Evolutionary conservation across 2,113 vertebrate species (phyloP).

Genomic region (Verasper variegatus): DNA sequence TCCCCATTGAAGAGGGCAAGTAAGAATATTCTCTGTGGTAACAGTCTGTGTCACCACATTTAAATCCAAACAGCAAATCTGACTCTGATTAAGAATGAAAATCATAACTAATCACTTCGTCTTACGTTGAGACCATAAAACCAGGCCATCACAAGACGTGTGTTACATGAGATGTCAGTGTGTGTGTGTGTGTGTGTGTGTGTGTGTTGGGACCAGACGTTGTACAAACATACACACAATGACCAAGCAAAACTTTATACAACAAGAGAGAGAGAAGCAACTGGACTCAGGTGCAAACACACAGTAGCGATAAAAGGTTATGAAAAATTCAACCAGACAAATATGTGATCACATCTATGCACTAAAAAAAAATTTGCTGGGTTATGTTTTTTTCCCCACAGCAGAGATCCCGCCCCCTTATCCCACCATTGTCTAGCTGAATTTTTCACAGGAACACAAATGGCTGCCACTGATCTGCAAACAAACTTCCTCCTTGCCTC

Average conservation of each 20-base stretch:
- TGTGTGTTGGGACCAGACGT: background rate
- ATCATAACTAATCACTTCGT: too few relatives aligned
- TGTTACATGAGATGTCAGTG: too few relatives aligned
- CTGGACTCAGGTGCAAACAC: slow-evolving; percentile 13
- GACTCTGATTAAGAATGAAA: too few relatives aligned
- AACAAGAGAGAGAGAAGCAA: slow-evolving; percentile 28
- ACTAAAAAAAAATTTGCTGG: slow-evolving; percentile 3
- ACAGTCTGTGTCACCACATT: too few relatives aligned
- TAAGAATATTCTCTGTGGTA: too few relatives aligned
- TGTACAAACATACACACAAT: slow-evolving; percentile 11
- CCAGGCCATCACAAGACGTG: too few relatives aligned
- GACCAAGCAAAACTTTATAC: background rate
- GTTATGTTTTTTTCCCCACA: background rate
- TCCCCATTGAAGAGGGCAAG: too few relatives aligned
- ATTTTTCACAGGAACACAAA: slow-evolving; percentile 70
- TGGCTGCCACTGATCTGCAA: slow-evolving; percentile 51
- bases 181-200: too few relatives aligned
- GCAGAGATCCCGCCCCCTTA: slow-evolving; percentile 28
- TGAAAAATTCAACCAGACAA: slow-evolving; percentile 73
- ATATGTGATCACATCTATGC: background rate
- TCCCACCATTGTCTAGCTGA: slow-evolving; percentile 78
- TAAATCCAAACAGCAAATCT: too few relatives aligned
- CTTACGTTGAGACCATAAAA: background rate
- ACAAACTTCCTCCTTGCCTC: slow-evolving; percentile 63
- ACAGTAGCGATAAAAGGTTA: slow-evolving; percentile 35